phyloP scores from a whole-genome alignment of 1,140 invertebrate species.

The Zaprionus nigranus region DNA sequence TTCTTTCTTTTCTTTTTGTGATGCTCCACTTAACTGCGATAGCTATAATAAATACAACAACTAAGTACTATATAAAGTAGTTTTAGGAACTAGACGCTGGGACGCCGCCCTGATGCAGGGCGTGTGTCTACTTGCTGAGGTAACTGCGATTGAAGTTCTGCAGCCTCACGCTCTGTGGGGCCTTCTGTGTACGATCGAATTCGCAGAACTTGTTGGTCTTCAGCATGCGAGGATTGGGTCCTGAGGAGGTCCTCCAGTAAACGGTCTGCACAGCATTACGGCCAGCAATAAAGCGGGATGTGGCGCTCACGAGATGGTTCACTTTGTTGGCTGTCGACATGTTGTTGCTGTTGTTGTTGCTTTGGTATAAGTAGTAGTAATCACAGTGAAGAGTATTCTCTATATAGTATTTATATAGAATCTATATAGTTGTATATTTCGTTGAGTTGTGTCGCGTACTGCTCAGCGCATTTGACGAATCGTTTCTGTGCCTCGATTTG shows the following conservation, averaged over 20 bases:
- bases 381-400: slow-evolving; percentile 46
- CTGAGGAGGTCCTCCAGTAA: slow-evolving; percentile 87
- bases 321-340: slow-evolving; percentile 84
- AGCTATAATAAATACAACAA: slow-evolving; percentile 48
- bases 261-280: slow-evolving; percentile 89
- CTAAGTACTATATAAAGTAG: slow-evolving; percentile 15
- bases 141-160: slow-evolving; percentile 67
- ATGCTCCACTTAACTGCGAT: background rate
- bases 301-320: slow-evolving; percentile 86
- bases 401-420: slow-evolving; percentile 10
- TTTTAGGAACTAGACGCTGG: slow-evolving; percentile 58
- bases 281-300: slow-evolving; percentile 88
- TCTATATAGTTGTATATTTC: slow-evolving; percentile 27
- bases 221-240: slow-evolving; percentile 85
- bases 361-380: slow-evolving; percentile 9
- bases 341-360: slow-evolving; percentile 17
- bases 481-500: slow-evolving; percentile 51
- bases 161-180: slow-evolving; percentile 60
- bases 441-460: slow-evolving; percentile 35
- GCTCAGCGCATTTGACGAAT: slow-evolving; percentile 30
- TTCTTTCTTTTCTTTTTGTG: background rate
- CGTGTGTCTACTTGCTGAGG: slow-evolving; percentile 32
- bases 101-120: background rate
- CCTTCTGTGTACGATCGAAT: slow-evolving; percentile 84
- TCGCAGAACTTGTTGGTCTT: slow-evolving; percentile 87